These are phyloP conservation scores for Lagria hirta DNA, from an alignment of 2,888 invertebrate genomes.

Conservation along the genomic window DNA sequence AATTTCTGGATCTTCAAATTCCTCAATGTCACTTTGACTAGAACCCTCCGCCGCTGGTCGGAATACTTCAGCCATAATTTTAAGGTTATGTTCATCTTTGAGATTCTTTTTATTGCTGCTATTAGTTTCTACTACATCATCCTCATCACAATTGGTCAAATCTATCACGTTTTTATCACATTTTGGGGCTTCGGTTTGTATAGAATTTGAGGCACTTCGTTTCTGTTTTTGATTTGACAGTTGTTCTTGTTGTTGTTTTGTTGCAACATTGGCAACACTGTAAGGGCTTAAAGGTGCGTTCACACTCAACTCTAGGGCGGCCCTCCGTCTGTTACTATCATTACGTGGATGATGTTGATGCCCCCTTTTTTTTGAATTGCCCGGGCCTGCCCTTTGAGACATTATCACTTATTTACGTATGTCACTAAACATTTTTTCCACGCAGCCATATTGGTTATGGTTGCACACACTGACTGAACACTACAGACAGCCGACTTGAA, in stretches of 20 bases:
- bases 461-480: slow-evolving; percentile 26
- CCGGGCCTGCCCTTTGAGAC: slow-evolving; percentile 64
- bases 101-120: slow-evolving; percentile 31
- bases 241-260: slow-evolving; percentile 32
- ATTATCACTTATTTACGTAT: slow-evolving; percentile 55
- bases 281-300: slow-evolving; percentile 38
- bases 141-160: slow-evolving; percentile 52
- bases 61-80: slow-evolving; percentile 46
- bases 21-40: slow-evolving; percentile 54
- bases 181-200: slow-evolving; percentile 32
- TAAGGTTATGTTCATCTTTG: slow-evolving; percentile 38
- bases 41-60: slow-evolving; percentile 55
- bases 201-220: slow-evolving; percentile 48
- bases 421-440: slow-evolving; percentile 52
- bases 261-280: slow-evolving; percentile 39
- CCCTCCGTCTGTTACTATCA: slow-evolving; percentile 54
- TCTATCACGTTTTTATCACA: slow-evolving; percentile 49
- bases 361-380: slow-evolving; percentile 67
- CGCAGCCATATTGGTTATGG: slow-evolving; percentile 64
- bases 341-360: slow-evolving; percentile 76
- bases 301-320: slow-evolving; percentile 55
- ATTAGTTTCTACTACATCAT: slow-evolving; percentile 43
- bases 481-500: slow-evolving; percentile 2
- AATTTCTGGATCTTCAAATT: slow-evolving; percentile 69
- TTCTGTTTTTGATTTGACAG: slow-evolving; percentile 33